Evolutionary conservation across 2,888 invertebrate species (phyloP).

Genomic region (Plagodis dolabraria): DNA sequence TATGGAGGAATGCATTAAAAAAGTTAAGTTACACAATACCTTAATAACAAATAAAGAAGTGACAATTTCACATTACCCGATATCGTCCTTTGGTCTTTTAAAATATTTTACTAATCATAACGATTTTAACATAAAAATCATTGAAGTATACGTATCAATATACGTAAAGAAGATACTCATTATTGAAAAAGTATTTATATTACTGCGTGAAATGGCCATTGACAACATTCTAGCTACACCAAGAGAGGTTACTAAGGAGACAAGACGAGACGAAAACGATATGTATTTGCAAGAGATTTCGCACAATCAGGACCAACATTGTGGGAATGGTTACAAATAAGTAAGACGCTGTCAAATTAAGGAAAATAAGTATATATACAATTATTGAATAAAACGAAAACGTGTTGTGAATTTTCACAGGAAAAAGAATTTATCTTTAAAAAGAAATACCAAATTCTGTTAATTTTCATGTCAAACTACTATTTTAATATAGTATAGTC

Average conservation of each 20-base stretch:
- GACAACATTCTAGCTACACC: constrained; percentile 54
- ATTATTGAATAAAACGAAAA: no score
- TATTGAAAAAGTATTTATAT: constrained; percentile 15
- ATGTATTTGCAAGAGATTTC: constrained; percentile 70
- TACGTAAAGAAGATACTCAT: constrained; percentile 35
- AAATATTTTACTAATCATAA: constrained; percentile 43
- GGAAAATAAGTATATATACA: no score
- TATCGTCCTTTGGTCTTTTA: constrained; percentile 42
- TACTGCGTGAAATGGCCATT: constrained; percentile 49
- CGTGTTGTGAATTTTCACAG: no score
- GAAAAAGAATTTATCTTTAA: no score
- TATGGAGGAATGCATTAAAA: background rate
- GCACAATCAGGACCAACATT: constrained; percentile 51
- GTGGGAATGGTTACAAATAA: no score
- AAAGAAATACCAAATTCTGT: no score
- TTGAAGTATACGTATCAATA: constrained; percentile 30
- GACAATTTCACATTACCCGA: constrained; percentile 47
- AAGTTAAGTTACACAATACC: background rate
- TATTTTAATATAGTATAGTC: no score
- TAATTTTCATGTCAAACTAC: no score
- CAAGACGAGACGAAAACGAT: constrained; percentile 74
- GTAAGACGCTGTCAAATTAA: no score
- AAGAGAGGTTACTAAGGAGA: constrained; percentile 55
- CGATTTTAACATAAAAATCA: constrained; percentile 36
- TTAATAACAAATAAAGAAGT: constrained; percentile 10